Conservation (phyloP, 2,888 invertebrate genomes). For the Timandra comae region DNA sequence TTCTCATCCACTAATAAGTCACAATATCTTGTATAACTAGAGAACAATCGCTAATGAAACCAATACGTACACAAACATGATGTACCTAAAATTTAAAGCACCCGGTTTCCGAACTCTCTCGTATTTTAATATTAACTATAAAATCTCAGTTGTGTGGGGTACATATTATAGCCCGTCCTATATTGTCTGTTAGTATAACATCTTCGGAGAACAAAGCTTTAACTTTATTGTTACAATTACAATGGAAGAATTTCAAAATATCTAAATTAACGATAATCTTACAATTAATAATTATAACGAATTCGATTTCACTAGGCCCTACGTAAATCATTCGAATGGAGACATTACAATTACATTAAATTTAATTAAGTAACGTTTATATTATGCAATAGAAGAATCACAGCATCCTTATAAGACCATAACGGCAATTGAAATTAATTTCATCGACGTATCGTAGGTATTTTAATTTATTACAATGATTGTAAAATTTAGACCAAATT, state of each 20-base stretch:
- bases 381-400: constrained; percentile 77
- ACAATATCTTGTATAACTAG: constrained; percentile 50
- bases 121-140: constrained; percentile 67
- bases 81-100: constrained; percentile 72
- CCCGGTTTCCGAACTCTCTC: constrained; percentile 75
- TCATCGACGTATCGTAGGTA: constrained; percentile 72
- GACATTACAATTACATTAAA: constrained; percentile 58
- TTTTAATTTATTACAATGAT: constrained; percentile 63
- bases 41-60: constrained; percentile 66
- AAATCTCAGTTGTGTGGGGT: constrained; percentile 59
- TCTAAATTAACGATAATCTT: constrained; percentile 63
- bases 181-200: constrained; percentile 65
- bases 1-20: constrained; percentile 27
- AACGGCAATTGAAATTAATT: constrained; percentile 72
- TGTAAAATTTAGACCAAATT: constrained; percentile 77
- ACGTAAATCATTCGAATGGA: constrained; percentile 68
- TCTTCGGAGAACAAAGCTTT: constrained; percentile 56
- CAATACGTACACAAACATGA: constrained; percentile 64
- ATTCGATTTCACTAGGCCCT: constrained; percentile 73
- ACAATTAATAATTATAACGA: constrained; percentile 67
- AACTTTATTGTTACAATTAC: constrained; percentile 41
- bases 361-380: constrained; percentile 56
- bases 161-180: constrained; percentile 59
- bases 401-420: constrained; percentile 74
- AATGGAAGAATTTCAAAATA: constrained; percentile 69